These are phyloP conservation scores for Parelbella ahira DNA, from an alignment of 2,888 invertebrate genomes.

Conservation along the genomic window DNA sequence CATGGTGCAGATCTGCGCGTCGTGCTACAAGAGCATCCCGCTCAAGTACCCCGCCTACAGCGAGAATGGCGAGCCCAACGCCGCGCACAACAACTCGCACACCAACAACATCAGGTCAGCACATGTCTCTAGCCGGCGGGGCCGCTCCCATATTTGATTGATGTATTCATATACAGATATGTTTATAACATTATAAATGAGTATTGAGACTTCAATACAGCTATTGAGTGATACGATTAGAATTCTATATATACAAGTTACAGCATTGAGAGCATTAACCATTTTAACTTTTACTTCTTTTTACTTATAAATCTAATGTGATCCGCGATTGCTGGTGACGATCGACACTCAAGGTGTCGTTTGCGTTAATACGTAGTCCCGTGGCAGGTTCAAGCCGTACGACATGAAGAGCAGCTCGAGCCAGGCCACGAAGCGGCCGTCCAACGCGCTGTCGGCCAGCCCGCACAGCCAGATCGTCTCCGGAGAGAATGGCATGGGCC, in stretches of 20 bases:
- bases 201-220: too few relatives aligned
- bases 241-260: too few relatives aligned
- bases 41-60: constrained; percentile 88
- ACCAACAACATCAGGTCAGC: constrained; percentile 70
- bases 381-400: constrained; percentile 78
- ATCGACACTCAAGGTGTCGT: too few relatives aligned
- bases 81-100: constrained; percentile 55
- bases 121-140: neutral
- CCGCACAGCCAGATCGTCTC: constrained; percentile 58
- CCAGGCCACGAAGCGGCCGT: constrained; percentile 65
- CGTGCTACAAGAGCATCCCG: constrained; percentile 91
- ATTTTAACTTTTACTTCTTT: too few relatives aligned
- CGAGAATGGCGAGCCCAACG: constrained; percentile 77
- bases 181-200: too few relatives aligned
- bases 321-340: too few relatives aligned
- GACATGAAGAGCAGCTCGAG: constrained; percentile 77
- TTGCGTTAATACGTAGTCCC: constrained; percentile 1
- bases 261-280: too few relatives aligned
- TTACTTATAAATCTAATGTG: too few relatives aligned
- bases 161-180: too few relatives aligned
- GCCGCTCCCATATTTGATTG: too few relatives aligned
- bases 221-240: too few relatives aligned
- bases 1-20: constrained; percentile 92
- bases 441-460: constrained; percentile 53
- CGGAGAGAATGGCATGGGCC: constrained; percentile 70